Percentiles rank a stretch among this genome's conserved stretches.
Conservation (phyloP, 1,140 invertebrate genomes). For the Notospermus geniculatus region DNA sequence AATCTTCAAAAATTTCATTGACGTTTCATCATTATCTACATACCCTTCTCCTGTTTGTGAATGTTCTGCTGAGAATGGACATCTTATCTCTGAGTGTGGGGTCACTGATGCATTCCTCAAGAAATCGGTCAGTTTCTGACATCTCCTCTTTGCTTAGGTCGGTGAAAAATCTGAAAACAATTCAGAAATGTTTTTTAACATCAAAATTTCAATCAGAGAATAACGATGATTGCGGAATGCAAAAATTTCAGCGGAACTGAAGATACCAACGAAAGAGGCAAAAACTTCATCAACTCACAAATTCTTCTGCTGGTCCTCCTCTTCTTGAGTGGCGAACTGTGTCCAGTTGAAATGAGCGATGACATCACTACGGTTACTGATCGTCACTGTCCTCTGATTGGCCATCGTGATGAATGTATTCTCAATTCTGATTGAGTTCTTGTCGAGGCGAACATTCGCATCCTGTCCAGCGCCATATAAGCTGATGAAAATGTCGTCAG, state of each 20-base stretch:
- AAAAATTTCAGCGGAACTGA: too few species aligned
- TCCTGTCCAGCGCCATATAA: constrained; percentile 53
- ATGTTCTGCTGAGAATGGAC: constrained; percentile 50
- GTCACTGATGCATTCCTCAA: constrained; percentile 49
- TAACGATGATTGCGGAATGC: too few species aligned
- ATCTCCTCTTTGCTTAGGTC: constrained; percentile 35
- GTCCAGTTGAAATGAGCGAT: constrained; percentile 55
- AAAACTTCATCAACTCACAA: constrained; percentile 39
- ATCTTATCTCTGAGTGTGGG: constrained; percentile 51
- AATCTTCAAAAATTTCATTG: too few species aligned
- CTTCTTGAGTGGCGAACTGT: constrained; percentile 50
- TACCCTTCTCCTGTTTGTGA: constrained; percentile 52
- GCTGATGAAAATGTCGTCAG: constrained; percentile 47
- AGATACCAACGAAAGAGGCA: too few species aligned
- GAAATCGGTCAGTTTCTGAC: constrained; percentile 47
- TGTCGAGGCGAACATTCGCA: constrained; percentile 52
- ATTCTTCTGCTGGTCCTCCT: constrained; percentile 51
- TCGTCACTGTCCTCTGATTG: constrained; percentile 50
- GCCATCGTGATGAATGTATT: constrained; percentile 56
- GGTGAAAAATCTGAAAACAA: constrained; percentile 26
- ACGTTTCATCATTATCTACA: too few species aligned
- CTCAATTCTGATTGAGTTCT: constrained; percentile 53
- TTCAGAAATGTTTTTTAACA: constrained; percentile 10
- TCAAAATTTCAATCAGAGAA: too few species aligned
- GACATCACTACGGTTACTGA: constrained; percentile 51